phyloP scores from a whole-genome alignment of 1,140 invertebrate species.

The Drosophila navojoa region DNA sequence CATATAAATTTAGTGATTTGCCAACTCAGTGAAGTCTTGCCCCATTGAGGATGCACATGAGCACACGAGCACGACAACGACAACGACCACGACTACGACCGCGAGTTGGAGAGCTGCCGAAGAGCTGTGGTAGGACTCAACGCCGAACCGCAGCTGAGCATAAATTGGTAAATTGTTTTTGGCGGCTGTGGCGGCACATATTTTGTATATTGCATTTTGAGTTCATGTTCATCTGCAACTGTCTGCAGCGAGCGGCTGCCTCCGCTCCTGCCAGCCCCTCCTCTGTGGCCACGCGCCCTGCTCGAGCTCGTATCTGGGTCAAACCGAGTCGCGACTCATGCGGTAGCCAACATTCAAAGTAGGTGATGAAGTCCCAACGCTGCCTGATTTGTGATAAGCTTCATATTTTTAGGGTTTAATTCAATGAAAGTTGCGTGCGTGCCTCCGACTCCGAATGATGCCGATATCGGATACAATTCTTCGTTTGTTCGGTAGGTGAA shows the following conservation, averaged over 20 bases:
- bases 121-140: constrained; percentile 30
- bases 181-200: constrained; percentile 70
- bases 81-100: too few species aligned
- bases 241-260: constrained; percentile 12
- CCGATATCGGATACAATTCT: constrained; percentile 35
- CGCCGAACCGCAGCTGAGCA: constrained; percentile 64
- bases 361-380: constrained; percentile 81
- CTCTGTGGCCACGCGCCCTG: neutral
- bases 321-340: constrained; percentile 46
- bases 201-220: constrained; percentile 77
- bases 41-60: constrained; percentile 7
- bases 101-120: constrained; percentile 13
- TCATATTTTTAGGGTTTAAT: constrained; percentile 83
- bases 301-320: constrained; percentile 30
- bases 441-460: constrained; percentile 17
- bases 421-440: constrained; percentile 77
- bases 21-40: constrained; percentile 54
- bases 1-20: constrained; percentile 84
- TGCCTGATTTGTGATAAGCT: constrained; percentile 83
- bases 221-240: constrained; percentile 55
- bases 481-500: constrained; percentile 63
- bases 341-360: constrained; percentile 82
- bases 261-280: neutral
- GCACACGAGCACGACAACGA: neutral
- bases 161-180: constrained; percentile 84